Evolutionary conservation across 2,888 invertebrate genomes (phyloP), one percentile per base, ranked within the genome.

Genomic region (Osmoderma eremita): DNA sequence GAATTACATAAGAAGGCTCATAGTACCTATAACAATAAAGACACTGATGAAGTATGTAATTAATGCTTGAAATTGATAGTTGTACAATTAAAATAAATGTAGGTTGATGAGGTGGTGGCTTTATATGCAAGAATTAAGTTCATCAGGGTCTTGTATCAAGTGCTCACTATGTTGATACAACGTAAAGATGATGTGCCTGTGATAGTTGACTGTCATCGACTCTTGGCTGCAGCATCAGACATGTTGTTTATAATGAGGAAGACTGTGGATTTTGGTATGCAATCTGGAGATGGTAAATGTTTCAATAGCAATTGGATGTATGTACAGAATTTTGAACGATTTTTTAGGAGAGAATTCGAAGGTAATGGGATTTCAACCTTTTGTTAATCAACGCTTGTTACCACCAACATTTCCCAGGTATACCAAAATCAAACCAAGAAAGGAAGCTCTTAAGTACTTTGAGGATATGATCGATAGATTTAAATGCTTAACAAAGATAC

Each of bases 371-470:
- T 98, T 98, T 83, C 97, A 98, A 78, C 96, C 97, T 2, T 90
- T 96, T 82, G 92, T 97, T 49, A 98, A 98, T 84, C 97, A 97
- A 82, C 88, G 97, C 48, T 86, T 97, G 56, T 85, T 98, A 64
- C 98, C 98, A n/a, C 97, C 98, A 0, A 97, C 98, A 15, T 99
- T 98, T 85, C 98, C 98, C 0, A 89, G 98, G 17, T 97, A 96
- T 82, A 95, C 97, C 0, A 92, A 94, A 82, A 95, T 98, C 77
- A 93, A 93, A 74, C 90, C 91, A 50, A 85, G 91, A 72, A 83
- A 86, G 58, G 94, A 94, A 78, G 94, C 97, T 38, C 81, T 95
- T 69, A 86, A 87, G 71, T 94, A 94, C 80, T 88, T 94, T 77
- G 91, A 93, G 75, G 91, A 91, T 78, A 87, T 97, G 75, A 86